Conservation (phyloP, 1,140 invertebrate species). For the Panulirus ornatus region DNA sequence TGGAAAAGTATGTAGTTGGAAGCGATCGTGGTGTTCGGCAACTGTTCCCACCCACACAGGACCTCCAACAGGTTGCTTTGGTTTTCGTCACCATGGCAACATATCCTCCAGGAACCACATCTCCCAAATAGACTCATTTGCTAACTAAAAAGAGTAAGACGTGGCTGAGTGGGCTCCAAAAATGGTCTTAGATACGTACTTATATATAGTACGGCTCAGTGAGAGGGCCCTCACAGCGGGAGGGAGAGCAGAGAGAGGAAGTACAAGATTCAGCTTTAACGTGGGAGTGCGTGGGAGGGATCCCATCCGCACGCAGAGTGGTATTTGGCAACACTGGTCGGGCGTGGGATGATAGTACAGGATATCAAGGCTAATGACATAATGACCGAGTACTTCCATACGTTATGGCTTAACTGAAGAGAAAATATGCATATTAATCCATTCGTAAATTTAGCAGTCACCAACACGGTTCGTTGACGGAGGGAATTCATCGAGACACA, state of each 20-base stretch:
- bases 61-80: conserved; percentile 2
- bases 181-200: too few species aligned
- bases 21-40: neutral
- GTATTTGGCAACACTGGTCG: conserved; percentile 2
- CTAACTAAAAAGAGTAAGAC: too few species aligned
- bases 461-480: too few species aligned
- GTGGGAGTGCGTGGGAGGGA: conserved; percentile 22
- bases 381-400: neutral
- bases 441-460: too few species aligned
- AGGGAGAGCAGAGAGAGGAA: neutral
- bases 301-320: neutral
- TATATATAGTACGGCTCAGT: neutral
- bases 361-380: too few species aligned
- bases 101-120: neutral
- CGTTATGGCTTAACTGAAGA: too few species aligned
- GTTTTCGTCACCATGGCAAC: neutral
- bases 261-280: conserved; percentile 9
- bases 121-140: neutral
- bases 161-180: too few species aligned
- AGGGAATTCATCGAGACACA: too few species aligned
- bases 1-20: too few species aligned
- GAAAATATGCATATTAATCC: too few species aligned
- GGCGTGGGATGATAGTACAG: conserved; percentile 29
- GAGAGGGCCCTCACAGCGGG: neutral
- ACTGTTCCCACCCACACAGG: neutral